phyloP scores from a whole-genome alignment of 2,797 vertebrate genomes.

The Echeneis naucrates region DNA sequence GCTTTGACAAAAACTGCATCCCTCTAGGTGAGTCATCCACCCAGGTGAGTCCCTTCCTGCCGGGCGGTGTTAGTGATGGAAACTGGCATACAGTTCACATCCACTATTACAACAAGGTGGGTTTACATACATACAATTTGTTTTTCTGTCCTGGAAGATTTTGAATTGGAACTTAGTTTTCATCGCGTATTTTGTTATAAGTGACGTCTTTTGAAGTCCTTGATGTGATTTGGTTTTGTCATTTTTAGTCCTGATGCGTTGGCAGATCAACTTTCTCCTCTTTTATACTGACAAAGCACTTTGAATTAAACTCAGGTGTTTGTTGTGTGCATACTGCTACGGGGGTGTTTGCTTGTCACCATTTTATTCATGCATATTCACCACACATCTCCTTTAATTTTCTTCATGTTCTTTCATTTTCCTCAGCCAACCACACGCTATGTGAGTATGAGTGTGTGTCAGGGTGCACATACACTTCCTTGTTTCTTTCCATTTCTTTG shows the following conservation, averaged over 20 bases:
- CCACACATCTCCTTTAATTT: constrained; percentile 74
- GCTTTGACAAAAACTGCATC: constrained; percentile 4
- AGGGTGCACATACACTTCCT: constrained; percentile 54
- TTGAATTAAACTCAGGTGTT: constrained; percentile 35
- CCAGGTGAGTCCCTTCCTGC: constrained; percentile 92
- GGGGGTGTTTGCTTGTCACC: constrained; percentile 54
- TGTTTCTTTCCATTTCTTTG: not conserved
- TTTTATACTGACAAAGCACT: constrained; percentile 14
- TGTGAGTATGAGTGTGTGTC: constrained; percentile 80
- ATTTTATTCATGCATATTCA: constrained; percentile 59
- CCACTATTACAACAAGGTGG: constrained; percentile 97
- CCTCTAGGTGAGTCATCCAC: constrained; percentile 93
- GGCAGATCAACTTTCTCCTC: constrained; percentile 44
- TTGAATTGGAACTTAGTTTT: constrained; percentile 1
- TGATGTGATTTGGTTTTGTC: not conserved
- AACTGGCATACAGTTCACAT: constrained; percentile 96
- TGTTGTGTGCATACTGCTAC: constrained; percentile 17
- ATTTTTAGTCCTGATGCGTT: constrained; percentile 32
- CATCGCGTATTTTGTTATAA: constrained; percentile 2
- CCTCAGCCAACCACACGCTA: constrained; percentile 79
- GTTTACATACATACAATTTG: constrained; percentile 8
- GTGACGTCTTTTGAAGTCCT: constrained; percentile 10
- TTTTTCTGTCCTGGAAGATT: not conserved
- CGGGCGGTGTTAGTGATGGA: constrained; percentile 96
- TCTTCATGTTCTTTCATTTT: constrained; percentile 72